phyloP scores from a whole-genome alignment of 2,113 vertebrate species.

The Lasiurus cinereus region DNA sequence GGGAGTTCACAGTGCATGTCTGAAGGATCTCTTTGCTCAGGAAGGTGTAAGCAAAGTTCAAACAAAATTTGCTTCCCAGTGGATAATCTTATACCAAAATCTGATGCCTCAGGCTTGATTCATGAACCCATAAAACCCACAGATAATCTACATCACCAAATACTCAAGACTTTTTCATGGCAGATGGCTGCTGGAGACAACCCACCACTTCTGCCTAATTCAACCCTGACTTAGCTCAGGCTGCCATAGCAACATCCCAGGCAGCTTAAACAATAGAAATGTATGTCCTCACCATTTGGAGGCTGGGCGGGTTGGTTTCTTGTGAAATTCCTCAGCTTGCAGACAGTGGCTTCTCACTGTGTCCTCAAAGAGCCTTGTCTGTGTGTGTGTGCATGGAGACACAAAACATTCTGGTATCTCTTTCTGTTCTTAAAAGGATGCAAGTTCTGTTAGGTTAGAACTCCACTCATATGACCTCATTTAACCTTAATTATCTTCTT shows the following conservation, averaged over 20 bases:
- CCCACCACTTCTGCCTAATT: neutral
- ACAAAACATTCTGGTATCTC: neutral
- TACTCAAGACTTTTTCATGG: neutral
- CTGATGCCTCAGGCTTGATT: constrained; percentile 50
- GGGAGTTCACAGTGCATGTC: neutral
- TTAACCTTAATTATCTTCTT: neutral
- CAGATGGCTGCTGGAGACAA: neutral
- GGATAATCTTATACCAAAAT: constrained; percentile 71
- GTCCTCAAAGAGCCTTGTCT: neutral
- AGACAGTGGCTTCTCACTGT: neutral
- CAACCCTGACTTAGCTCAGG: neutral
- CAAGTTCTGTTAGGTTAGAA: neutral
- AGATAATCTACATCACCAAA: neutral
- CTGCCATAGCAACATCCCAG: neutral
- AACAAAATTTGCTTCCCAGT: constrained; percentile 56
- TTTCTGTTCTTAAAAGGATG: neutral
- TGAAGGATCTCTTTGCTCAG: constrained; percentile 60
- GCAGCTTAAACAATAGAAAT: constrained; percentile 2
- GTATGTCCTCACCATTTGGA: neutral
- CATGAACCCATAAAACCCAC: constrained; percentile 48
- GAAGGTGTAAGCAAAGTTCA: constrained; percentile 77
- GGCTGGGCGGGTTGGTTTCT: neutral
- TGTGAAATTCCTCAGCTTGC: neutral
- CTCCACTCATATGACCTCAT: neutral
- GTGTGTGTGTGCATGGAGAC: neutral